Conservation (phyloP, 2,797 vertebrate species). For the Heteromormyrus szaboi region DNA sequence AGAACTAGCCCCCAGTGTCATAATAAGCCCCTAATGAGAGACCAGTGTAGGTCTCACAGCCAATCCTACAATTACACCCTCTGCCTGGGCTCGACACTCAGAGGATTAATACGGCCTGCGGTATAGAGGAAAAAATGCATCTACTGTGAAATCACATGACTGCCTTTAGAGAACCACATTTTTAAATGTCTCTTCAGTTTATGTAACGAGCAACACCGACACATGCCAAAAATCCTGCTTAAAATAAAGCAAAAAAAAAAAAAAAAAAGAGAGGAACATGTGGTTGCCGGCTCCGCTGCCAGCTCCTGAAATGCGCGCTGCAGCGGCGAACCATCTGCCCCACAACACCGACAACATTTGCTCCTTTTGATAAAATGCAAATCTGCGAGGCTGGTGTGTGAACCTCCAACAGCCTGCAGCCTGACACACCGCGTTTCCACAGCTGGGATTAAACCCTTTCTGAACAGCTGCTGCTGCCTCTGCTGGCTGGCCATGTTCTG, state of each 20-base stretch:
- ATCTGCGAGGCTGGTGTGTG: conserved; percentile 80
- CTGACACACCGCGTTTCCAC: conserved; percentile 84
- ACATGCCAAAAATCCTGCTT: conserved; percentile 20
- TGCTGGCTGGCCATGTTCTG: conserved; percentile 55
- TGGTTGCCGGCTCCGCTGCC: neutral
- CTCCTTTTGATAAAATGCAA: conserved; percentile 99
- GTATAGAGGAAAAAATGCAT: conserved; percentile 40
- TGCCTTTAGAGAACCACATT: conserved; percentile 40
- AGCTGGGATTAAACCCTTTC: conserved; percentile 89
- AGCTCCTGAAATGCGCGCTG: conserved; percentile 43
- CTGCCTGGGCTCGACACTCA: conserved; percentile 37
- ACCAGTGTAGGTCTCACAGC: conserved; percentile 18
- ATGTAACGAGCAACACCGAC: conserved; percentile 50
- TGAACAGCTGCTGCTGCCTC: conserved; percentile 72
- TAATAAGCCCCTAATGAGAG: conserved; percentile 18
- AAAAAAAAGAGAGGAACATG: neutral
- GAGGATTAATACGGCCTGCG: conserved; percentile 48
- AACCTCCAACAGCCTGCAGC: conserved; percentile 61
- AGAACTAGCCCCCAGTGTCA: neutral
- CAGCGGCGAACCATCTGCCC: conserved; percentile 89
- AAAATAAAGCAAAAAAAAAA: conserved; percentile 18
- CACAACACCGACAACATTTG: conserved; percentile 90
- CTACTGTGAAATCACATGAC: conserved; percentile 47
- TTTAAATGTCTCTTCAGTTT: conserved; percentile 49
- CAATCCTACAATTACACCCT: conserved; percentile 27